Conservation (phyloP, 2,797 vertebrate genomes). For the Peromyscus melanophrys region DNA sequence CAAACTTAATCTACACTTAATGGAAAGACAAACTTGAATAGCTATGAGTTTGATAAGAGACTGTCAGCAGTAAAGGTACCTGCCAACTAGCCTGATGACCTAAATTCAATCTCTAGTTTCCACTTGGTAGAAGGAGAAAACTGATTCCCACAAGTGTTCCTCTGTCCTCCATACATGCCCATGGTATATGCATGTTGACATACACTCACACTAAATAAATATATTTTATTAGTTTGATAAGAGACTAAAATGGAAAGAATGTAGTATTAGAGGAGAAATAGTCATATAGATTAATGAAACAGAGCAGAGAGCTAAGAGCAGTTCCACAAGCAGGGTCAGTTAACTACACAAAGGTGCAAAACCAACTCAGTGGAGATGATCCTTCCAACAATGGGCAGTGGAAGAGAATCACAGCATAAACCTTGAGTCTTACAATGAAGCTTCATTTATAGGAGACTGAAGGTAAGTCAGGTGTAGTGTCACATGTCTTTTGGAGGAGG, state of each 20-base stretch:
- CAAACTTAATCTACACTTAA: neutral
- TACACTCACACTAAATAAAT: neutral
- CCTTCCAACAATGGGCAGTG: neutral
- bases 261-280: neutral
- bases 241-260: neutral
- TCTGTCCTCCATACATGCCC: neutral
- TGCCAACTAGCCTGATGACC: neutral
- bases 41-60: neutral
- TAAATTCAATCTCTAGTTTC: neutral
- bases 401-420: neutral
- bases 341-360: neutral
- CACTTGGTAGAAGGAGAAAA: neutral
- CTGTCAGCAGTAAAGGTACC: neutral
- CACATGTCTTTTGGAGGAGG: neutral
- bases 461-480: neutral
- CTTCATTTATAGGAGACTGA: neutral
- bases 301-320: neutral
- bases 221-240: neutral
- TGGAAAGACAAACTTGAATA: neutral
- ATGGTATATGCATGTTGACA: neutral
- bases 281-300: neutral
- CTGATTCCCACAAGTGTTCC: neutral
- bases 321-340: neutral
- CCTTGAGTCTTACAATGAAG: neutral
- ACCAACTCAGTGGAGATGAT: neutral